Base-by-base conservation (phyloP, 2,113 vertebrate genomes). In the Pungitius pungitius region DNA sequence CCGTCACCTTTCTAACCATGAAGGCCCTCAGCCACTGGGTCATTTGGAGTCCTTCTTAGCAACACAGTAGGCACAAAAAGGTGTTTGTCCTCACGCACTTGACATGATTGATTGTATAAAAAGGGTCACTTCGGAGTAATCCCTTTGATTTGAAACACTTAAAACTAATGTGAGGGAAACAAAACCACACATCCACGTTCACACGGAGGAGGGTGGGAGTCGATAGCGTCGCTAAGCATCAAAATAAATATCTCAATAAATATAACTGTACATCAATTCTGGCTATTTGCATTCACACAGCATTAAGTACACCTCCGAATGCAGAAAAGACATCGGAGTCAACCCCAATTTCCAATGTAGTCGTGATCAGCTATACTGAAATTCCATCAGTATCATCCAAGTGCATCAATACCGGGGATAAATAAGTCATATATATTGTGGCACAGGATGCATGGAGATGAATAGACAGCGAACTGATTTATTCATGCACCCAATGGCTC, bases 51-150 rank as follows among this genome's bases (percentile, higher is more conserved):
- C 39, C 75, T 77, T 75, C 82, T 77, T 18, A 57, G 73, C 85
- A 84, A 83, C 72, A 86, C 82, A 73, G 77, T 87, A 92, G 90
- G 91, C 90, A 92, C 91, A 89, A 71, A 80, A 81, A 77, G 78
- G 89, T 77, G 84, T 62, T 82, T 79, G 78, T 88, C 75, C 83
- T 60, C 84, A 81, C 84, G 30, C 80, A 75, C 81, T 79, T 79
- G 5, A 83, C 80, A 80, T 33, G 80, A 88, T 59, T 90, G 89
- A 92, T 92, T 92, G 90, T 91, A 81, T 69, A 42, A 77, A 76
- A 59, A 45, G 80, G 82, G 69, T 68, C 77, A 60, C 77, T 30
- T 39, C 22, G 51, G 75, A 71, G 74, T 2, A 10, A 67, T 67
- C 74, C 69, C 68, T 70, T 78, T 3, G 7, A 56, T 87, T 86